Percentiles rank a stretch among this genome's conserved stretches.
These are phyloP conservation scores for Spea bombifrons DNA, from an alignment of 2,113 vertebrate genomes.

Conservation along the genomic window DNA sequence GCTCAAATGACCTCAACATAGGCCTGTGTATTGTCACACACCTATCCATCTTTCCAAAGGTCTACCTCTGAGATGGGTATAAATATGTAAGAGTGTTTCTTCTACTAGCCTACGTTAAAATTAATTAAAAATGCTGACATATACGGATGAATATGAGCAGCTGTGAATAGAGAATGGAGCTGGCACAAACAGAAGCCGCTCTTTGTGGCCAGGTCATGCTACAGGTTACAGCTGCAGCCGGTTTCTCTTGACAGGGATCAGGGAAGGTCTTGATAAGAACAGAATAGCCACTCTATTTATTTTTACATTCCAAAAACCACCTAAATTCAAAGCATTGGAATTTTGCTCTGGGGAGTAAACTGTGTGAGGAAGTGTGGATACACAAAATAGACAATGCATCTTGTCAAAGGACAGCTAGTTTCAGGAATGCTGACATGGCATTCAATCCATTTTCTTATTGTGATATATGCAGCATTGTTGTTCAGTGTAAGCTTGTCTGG, in stretches of 20 bases:
- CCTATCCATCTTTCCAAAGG: too few relatives aligned
- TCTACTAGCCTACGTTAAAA: not conserved
- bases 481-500: too few relatives aligned
- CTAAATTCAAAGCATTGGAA: not conserved
- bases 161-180: not conserved
- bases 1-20: too few relatives aligned
- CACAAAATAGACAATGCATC: constrained; percentile 11
- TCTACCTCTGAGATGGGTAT: too few relatives aligned
- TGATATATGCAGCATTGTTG: too few relatives aligned
- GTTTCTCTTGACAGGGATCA: constrained; percentile 1
- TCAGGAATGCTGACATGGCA: too few relatives aligned
- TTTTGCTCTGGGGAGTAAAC: constrained; percentile 27
- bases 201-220: not conserved
- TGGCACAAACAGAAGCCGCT: not conserved
- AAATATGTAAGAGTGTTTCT: too few relatives aligned
- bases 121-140: not conserved
- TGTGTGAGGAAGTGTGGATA: not conserved
- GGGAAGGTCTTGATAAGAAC: constrained; percentile 5
- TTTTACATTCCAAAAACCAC: constrained; percentile 27
- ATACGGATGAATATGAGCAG: not conserved
- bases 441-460: too few relatives aligned
- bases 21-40: too few relatives aligned
- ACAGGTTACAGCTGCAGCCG: not conserved
- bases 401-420: not conserved
- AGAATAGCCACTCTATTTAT: not conserved